Conservation (phyloP, 2,888 invertebrate species). For the Punctoribates punctum region DNA sequence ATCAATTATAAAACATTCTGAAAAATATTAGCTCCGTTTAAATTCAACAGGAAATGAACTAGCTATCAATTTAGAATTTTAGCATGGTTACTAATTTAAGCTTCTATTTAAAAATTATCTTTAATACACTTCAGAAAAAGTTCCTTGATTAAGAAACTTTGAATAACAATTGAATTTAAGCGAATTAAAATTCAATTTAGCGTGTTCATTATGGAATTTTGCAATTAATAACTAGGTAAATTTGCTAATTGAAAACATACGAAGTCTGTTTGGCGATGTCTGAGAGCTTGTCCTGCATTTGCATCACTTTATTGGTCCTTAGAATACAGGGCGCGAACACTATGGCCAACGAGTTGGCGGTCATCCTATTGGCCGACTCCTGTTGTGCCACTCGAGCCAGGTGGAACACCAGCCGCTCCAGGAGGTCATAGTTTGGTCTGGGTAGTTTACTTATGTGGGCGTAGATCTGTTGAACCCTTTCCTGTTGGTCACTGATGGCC, state of each 20-base stretch:
- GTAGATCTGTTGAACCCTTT: constrained; percentile 45
- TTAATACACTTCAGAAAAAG: too few relatives aligned
- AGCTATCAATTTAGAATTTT: too few relatives aligned
- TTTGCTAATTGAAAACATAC: constrained; percentile 51
- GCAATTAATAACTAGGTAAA: neutral
- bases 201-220: too few relatives aligned
- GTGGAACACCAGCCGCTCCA: constrained; percentile 88
- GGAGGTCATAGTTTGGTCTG: constrained; percentile 79
- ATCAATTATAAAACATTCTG: too few relatives aligned
- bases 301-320: constrained; percentile 69
- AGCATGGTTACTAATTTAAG: too few relatives aligned
- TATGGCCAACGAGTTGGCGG: constrained; percentile 81
- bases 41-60: too few relatives aligned
- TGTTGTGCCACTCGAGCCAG: constrained; percentile 79
- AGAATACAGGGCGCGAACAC: constrained; percentile 93
- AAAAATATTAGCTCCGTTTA: too few relatives aligned
- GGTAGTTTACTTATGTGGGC: constrained; percentile 73
- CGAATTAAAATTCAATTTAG: neutral
- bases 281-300: constrained; percentile 67
- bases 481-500: constrained; percentile 51
- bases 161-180: neutral
- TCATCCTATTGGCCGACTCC: constrained; percentile 86
- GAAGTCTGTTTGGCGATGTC: constrained; percentile 84
- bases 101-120: too few relatives aligned
- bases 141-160: too few relatives aligned